A percentile compares a stretch with the other conserved stretches of the same genome.
phyloP scores from a whole-genome alignment of 2,888 invertebrate genomes.

The Rhagophthalmus giganteus region DNA sequence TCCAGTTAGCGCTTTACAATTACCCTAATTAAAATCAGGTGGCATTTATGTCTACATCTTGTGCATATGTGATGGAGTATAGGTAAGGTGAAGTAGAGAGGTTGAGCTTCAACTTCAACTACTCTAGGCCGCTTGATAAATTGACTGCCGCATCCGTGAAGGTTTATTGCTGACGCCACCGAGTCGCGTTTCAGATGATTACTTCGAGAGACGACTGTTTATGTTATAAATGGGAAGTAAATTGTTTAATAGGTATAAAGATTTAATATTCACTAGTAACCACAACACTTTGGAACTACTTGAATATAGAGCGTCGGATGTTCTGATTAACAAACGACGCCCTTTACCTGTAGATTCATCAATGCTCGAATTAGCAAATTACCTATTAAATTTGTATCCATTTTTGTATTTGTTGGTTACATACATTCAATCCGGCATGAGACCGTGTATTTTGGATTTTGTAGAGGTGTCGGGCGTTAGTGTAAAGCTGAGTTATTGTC shows the following conservation, averaged over 20 bases:
- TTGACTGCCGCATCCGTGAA: slow-evolving; percentile 42
- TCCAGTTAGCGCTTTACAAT: slow-evolving; percentile 37
- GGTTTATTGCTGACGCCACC: slow-evolving; percentile 47
- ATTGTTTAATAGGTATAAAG: slow-evolving; percentile 30
- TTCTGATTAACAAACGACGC: no score
- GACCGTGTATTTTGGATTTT: no score
- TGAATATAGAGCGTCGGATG: no score
- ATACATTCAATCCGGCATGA: no score
- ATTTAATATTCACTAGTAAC: slow-evolving; percentile 19
- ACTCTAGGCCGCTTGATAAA: slow-evolving; percentile 44
- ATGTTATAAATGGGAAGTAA: slow-evolving; percentile 34
- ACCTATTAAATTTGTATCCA: no score
- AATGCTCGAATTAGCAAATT: no score
- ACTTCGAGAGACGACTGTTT: slow-evolving; percentile 39
- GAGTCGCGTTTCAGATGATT: slow-evolving; percentile 44
- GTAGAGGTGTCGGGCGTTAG: no score
- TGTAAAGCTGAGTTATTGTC: no score
- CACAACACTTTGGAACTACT: background rate
- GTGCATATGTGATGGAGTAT: slow-evolving; percentile 33
- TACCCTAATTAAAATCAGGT: slow-evolving; percentile 42
- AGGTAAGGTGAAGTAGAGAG: slow-evolving; percentile 26
- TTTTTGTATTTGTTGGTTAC: no score
- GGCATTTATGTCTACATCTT: slow-evolving; percentile 36
- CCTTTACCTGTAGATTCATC: no score
- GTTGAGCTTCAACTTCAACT: slow-evolving; percentile 29